A percentile compares a stretch with the other conserved stretches of the same genome.
Evolutionary conservation across 2,113 vertebrate species (phyloP).

Genomic region (Siniperca knerii): DNA sequence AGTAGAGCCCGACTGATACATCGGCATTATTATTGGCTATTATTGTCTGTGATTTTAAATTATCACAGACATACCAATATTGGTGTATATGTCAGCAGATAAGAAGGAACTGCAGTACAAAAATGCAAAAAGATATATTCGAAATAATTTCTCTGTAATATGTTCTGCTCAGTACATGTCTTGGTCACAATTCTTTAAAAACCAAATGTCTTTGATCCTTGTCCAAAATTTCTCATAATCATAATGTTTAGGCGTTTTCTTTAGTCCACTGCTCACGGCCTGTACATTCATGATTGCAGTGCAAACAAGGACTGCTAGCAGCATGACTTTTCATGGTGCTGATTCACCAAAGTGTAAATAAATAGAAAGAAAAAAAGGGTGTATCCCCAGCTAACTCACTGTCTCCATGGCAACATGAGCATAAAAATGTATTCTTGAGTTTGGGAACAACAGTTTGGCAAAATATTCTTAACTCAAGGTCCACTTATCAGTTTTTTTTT

Average conservation of each 20-base stretch:
- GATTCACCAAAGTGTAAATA: neutral
- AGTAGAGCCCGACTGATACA: neutral
- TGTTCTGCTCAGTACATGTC: neutral
- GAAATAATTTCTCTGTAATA: neutral
- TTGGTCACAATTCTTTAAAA: neutral
- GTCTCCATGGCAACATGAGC: neutral
- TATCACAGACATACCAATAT: neutral
- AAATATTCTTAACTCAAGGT: neutral
- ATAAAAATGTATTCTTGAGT: neutral
- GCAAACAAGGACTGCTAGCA: neutral
- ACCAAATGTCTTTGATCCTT: neutral
- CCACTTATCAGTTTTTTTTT: neutral
- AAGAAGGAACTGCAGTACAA: neutral
- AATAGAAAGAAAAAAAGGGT: neutral
- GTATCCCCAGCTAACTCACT: neutral
- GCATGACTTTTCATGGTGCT: neutral
- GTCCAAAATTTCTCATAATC: no score
- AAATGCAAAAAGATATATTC: neutral
- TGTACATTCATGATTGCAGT: neutral
- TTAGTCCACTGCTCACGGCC: neutral
- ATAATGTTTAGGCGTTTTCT: neutral
- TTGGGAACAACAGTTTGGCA: neutral
- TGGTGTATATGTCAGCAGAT: neutral
- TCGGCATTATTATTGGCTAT: neutral
- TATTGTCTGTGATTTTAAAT: neutral